Evolutionary conservation across 2,797 vertebrate species (phyloP), one percentile per base, ranked within the genome.

Genomic region (Catostomus latipinnis): DNA sequence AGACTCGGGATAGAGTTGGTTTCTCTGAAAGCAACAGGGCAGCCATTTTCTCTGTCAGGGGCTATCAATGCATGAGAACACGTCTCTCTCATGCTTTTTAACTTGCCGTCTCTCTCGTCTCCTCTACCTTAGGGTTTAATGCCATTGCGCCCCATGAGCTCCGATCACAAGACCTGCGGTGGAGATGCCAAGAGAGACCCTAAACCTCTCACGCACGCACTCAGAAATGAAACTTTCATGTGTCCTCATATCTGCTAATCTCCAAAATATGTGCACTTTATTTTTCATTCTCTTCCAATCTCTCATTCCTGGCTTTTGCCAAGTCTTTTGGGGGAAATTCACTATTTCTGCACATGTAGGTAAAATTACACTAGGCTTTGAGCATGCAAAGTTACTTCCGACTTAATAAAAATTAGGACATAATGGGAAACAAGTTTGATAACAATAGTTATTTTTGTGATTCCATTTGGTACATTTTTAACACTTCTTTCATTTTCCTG

Each of bases 1-100:
- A 87, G 92, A 94, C 92, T 86, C 83, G 56, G 61, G 86, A 87
- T 34, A 34, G 93, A 92, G 89, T 92, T 93, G 87, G 87, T 81
- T 76, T 82, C 84, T 84, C 90, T 88, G 90, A 91, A 87, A 87
- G 89, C 91, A 91, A 88, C 88, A 85, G 88, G 34, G 91, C 84
- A 89, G 90, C 92, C 91, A 93, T 93, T 93, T 93, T 92, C 88
- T 90, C 89, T 89, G 88, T 88, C 88, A 88, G 89, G 88, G 85
- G 86, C 87, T 81, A 88, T 50, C 54, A 49, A 45, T 57, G 71
- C 49, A 45, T 45, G 22, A 46, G 58, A 79, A 71, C 58, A 71
- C 48, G 0, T 10, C 0, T 67, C 7, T 46, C 73, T 79, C 53
- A 12, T 49, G 22, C 69, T 22, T 56, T 22, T 82, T 85, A 74